Conservation (phyloP, 1,140 invertebrate genomes). For the Meloidogyne floridensis region DNA sequence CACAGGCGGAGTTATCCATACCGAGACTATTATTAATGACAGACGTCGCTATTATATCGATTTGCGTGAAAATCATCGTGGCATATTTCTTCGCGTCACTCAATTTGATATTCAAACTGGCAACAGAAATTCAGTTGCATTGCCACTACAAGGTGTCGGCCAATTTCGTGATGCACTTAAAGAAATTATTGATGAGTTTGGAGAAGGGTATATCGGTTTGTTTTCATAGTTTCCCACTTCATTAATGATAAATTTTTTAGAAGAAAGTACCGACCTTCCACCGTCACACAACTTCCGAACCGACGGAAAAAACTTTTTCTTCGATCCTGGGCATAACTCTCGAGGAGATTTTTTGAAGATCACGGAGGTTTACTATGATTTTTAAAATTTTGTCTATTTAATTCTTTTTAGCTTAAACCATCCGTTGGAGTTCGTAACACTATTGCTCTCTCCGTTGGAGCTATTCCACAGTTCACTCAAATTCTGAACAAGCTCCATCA, state of each 20-base stretch:
- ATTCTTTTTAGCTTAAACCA: constrained; percentile 34
- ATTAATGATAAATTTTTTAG: constrained; percentile 20
- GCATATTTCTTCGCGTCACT: constrained; percentile 45
- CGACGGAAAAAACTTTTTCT: constrained; percentile 49
- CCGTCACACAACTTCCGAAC: constrained; percentile 38
- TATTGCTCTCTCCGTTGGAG: constrained; percentile 40
- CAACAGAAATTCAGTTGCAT: constrained; percentile 36
- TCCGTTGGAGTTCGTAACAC: constrained; percentile 37
- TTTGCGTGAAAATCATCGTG: constrained; percentile 41
- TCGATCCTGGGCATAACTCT: constrained; percentile 46
- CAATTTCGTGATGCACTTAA: constrained; percentile 39
- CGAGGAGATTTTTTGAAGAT: constrained; percentile 51
- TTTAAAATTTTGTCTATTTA: not conserved
- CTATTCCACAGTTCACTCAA: constrained; percentile 49
- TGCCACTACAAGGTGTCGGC: constrained; percentile 39
- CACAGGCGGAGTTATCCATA: constrained; percentile 18
- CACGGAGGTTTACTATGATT: constrained; percentile 36
- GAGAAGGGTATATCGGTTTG: constrained; percentile 38
- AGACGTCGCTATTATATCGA: constrained; percentile 51
- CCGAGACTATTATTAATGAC: constrained; percentile 33
- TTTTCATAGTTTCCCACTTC: constrained; percentile 6
- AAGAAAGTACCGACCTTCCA: constrained; percentile 34
- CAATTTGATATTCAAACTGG: constrained; percentile 42
- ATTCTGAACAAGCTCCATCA: constrained; percentile 41
- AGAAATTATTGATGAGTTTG: constrained; percentile 43